These are phyloP conservation scores for Lacanobia oleracea DNA, from an alignment of 2,888 invertebrate genomes.

Conservation along the genomic window DNA sequence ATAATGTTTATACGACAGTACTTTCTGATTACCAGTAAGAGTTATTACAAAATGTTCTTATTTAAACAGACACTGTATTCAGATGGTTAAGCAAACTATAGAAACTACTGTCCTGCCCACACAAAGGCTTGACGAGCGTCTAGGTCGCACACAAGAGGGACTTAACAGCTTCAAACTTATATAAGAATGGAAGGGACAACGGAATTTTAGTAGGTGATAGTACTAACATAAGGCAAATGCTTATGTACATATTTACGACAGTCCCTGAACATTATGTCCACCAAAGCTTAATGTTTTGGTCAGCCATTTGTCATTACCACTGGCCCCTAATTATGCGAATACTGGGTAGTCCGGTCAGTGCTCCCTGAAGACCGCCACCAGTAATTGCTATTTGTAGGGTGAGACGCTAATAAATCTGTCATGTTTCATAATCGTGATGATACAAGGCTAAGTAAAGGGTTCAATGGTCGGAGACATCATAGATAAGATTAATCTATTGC, in stretches of 20 bases:
- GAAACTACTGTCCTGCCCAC: neutral
- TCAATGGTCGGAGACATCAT: neutral
- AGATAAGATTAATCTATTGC: neutral
- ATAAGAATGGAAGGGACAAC: slow-evolving; percentile 6
- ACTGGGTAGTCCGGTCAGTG: slow-evolving; percentile 27
- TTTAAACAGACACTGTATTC: neutral
- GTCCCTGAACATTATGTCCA: slow-evolving; percentile 33
- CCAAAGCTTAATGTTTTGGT: slow-evolving; percentile 41
- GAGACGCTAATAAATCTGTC: slow-evolving; percentile 15
- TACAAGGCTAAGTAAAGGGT: slow-evolving; percentile 13
- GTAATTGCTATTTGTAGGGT: slow-evolving; percentile 33
- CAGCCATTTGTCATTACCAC: slow-evolving; percentile 40
- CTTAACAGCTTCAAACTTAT: slow-evolving; percentile 18
- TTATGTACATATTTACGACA: slow-evolving; percentile 28
- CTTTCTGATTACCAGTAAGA: neutral
- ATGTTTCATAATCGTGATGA: slow-evolving; percentile 10
- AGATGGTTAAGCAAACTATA: neutral
- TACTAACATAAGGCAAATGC: slow-evolving; percentile 20
- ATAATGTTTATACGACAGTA: neutral
- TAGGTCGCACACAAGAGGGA: neutral
- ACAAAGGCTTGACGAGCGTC: neutral
- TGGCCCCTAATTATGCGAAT: slow-evolving; percentile 35
- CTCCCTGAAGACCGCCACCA: slow-evolving; percentile 24
- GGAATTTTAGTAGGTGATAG: slow-evolving; percentile 24
- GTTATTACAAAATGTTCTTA: neutral